Percentiles rank a stretch among this genome's conserved stretches.
These are phyloP conservation scores for Callospermophilus lateralis DNA, from an alignment of 2,113 vertebrate species.

Conservation along the genomic window DNA sequence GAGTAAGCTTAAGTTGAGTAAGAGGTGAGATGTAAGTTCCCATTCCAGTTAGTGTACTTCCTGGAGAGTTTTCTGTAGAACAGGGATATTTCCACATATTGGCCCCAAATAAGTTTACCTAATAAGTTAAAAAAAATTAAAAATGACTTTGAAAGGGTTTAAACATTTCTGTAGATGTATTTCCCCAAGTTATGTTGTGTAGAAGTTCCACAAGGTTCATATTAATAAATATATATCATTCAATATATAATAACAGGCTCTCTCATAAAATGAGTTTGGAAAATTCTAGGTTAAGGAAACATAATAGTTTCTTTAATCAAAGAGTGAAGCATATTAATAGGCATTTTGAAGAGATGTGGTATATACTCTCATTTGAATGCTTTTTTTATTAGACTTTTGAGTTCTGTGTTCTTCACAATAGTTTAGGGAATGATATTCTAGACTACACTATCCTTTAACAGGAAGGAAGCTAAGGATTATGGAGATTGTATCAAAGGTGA, in stretches of 20 bases:
- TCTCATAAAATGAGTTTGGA: slow-evolving; percentile 24
- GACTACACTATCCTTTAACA: neutral
- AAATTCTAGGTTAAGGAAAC: neutral
- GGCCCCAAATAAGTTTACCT: neutral
- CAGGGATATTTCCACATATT: neutral
- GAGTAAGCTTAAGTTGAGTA: neutral
- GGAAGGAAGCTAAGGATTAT: slow-evolving; percentile 39
- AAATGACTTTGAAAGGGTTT: slow-evolving; percentile 17
- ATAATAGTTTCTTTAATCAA: neutral
- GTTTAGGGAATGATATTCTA: slow-evolving; percentile 3
- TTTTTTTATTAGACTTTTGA: neutral
- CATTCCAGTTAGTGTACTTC: neutral
- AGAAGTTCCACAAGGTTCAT: slow-evolving; percentile 13
- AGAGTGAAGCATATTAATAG: neutral
- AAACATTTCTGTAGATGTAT: neutral
- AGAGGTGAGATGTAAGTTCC: neutral
- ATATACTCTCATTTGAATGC: neutral
- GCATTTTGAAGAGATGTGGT: neutral
- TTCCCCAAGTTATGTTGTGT: neutral
- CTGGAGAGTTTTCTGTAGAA: neutral
- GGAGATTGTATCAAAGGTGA: neutral
- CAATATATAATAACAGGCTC: neutral
- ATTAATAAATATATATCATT: neutral
- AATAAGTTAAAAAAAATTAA: slow-evolving; percentile 39
- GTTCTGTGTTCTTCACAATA: neutral